Evolutionary conservation across 2,888 invertebrate species (phyloP).

Genomic region (Drosophila paranaensis): DNA sequence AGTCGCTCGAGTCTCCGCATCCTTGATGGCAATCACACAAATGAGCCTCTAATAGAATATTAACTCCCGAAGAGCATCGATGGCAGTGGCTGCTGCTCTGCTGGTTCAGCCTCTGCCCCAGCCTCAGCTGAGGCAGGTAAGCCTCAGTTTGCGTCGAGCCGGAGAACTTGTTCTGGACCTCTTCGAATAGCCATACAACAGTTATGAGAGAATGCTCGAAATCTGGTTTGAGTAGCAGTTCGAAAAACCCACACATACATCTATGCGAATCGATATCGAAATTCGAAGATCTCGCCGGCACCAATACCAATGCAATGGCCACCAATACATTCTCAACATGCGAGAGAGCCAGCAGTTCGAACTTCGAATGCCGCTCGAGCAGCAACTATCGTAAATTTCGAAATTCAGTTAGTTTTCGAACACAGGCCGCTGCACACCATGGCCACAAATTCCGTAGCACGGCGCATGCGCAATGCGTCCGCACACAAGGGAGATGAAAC

Average conservation of each 20-base stretch:
- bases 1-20: slow-evolving; percentile 56
- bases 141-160: slow-evolving; percentile 43
- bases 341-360: slow-evolving; percentile 35
- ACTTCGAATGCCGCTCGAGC: slow-evolving; percentile 32
- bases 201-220: slow-evolving; percentile 42
- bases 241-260: slow-evolving; percentile 43
- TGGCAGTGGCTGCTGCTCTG: slow-evolving; percentile 43
- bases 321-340: slow-evolving; percentile 54
- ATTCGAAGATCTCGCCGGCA: slow-evolving; percentile 72
- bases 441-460: slow-evolving; percentile 27
- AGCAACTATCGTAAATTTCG: slow-evolving; percentile 60
- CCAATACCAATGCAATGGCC: slow-evolving; percentile 50
- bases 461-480: slow-evolving; percentile 58
- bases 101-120: slow-evolving; percentile 15
- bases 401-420: slow-evolving; percentile 69
- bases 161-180: slow-evolving; percentile 67
- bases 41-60: slow-evolving; percentile 84
- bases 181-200: slow-evolving; percentile 22
- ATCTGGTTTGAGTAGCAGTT: slow-evolving; percentile 68
- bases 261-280: slow-evolving; percentile 42
- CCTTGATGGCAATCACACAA: slow-evolving; percentile 83
- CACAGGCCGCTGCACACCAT: slow-evolving; percentile 46
- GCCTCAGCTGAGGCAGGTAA: slow-evolving; percentile 60
- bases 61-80: slow-evolving; percentile 76
- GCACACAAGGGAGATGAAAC: slow-evolving; percentile 26